A percentile compares a stretch with the other conserved stretches of the same genome.
Evolutionary conservation across 2,888 invertebrate species (phyloP).

Genomic region (Ommatoiulus sabulosus): DNA sequence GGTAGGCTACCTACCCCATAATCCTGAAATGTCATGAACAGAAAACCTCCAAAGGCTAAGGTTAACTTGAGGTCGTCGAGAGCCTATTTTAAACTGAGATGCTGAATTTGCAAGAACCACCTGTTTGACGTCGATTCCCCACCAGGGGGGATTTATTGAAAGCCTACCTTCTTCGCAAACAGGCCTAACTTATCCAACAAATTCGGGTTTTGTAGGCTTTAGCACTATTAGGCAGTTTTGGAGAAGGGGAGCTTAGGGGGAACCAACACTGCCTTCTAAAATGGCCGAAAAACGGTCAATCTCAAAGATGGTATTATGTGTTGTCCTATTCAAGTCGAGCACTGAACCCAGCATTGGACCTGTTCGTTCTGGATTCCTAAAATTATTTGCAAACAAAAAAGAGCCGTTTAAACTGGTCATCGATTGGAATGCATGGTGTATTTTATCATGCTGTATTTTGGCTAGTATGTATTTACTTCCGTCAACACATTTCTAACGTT

Average conservation of each 20-base stretch:
- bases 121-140: slow-evolving; percentile 43
- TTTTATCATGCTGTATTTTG: no score
- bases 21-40: slow-evolving; percentile 9
- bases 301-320: neutral
- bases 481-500: no score
- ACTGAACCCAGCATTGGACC: neutral
- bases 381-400: neutral
- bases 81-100: neutral
- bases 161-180: slow-evolving; percentile 42
- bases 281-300: slow-evolving; percentile 13
- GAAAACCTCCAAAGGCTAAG: slow-evolving; percentile 37
- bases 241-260: neutral
- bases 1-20: neutral
- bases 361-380: neutral
- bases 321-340: neutral
- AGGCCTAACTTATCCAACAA: neutral
- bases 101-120: slow-evolving; percentile 29
- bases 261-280: neutral
- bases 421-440: neutral
- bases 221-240: neutral
- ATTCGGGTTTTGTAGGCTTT: neutral
- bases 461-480: no score
- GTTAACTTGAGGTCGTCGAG: neutral
- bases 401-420: neutral
- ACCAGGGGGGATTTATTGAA: slow-evolving; percentile 39